Conservation (phyloP, 1,140 invertebrate genomes). For the Apis dorsata region DNA sequence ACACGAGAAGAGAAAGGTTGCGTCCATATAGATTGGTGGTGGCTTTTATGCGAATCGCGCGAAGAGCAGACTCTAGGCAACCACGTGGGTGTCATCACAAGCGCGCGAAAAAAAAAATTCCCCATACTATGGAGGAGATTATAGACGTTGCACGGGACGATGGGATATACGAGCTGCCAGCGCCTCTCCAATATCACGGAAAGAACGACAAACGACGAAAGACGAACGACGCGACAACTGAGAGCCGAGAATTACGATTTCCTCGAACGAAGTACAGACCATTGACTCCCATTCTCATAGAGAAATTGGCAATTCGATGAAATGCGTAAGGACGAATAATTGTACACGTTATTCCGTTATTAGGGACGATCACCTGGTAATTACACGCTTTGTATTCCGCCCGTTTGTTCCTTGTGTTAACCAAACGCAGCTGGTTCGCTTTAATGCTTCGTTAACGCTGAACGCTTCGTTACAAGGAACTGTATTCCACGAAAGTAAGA, state of each 20-base stretch:
- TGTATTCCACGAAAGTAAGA: constrained; percentile 54
- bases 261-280: neutral
- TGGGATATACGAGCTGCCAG: constrained; percentile 33
- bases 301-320: neutral
- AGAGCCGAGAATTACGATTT: constrained; percentile 37
- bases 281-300: neutral
- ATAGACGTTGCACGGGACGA: constrained; percentile 37
- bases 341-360: constrained; percentile 18
- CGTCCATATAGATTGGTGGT: constrained; percentile 78
- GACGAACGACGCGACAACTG: constrained; percentile 6
- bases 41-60: constrained; percentile 76
- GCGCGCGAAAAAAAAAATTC: constrained; percentile 57
- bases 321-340: neutral
- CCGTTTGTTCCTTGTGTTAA: constrained; percentile 64
- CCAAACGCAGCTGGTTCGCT: constrained; percentile 74
- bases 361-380: constrained; percentile 61
- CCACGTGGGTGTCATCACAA: constrained; percentile 66
- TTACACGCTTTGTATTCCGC: constrained; percentile 70
- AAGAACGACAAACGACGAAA: constrained; percentile 6
- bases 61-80: constrained; percentile 35
- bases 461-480: constrained; percentile 71
- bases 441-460: constrained; percentile 79
- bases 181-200: constrained; percentile 40
- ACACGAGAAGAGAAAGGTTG: constrained; percentile 79
- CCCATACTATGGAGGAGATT: constrained; percentile 37